Conservation (phyloP, 2,113 vertebrate genomes). For the Thunnus thynnus region DNA sequence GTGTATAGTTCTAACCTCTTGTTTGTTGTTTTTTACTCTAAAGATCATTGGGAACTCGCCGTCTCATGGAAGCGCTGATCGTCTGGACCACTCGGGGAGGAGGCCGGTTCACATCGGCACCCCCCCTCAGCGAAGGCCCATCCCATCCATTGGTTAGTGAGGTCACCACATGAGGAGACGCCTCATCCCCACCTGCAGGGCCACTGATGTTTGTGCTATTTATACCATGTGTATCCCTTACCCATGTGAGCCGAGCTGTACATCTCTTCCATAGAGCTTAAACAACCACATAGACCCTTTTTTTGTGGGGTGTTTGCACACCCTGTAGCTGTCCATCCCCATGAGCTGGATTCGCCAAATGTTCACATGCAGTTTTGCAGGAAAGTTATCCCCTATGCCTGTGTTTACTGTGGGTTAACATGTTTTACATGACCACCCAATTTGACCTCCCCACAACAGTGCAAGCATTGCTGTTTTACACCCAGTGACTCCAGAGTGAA, state of each 20-base stretch:
- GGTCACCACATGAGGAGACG: constrained; percentile 74
- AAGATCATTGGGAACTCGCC: constrained; percentile 95
- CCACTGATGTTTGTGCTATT: constrained; percentile 79
- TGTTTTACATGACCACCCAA: constrained; percentile 53
- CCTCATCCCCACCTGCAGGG: constrained; percentile 67
- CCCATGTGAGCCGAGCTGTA: constrained; percentile 75
- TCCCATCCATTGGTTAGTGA: constrained; percentile 95
- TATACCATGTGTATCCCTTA: constrained; percentile 72
- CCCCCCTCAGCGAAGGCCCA: constrained; percentile 88
- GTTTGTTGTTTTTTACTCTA: constrained; percentile 80
- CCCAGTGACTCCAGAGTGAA: constrained; percentile 77
- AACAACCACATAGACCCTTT: constrained; percentile 59
- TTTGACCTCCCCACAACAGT: constrained; percentile 60
- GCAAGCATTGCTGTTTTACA: constrained; percentile 87
- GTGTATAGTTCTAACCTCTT: constrained; percentile 44
- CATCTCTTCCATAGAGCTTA: constrained; percentile 76
- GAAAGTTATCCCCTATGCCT: constrained; percentile 53
- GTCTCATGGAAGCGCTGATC: constrained; percentile 87
- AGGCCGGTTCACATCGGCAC: constrained; percentile 86
- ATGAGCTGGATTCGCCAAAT: constrained; percentile 70
- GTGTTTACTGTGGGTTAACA: constrained; percentile 64
- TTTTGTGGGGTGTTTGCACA: constrained; percentile 57
- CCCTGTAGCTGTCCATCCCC: constrained; percentile 68
- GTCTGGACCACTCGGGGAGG: constrained; percentile 87
- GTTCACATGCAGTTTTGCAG: constrained; percentile 68